These are phyloP conservation scores for Drosophila ogumai DNA, from an alignment of 1,140 invertebrate genomes.

Conservation along the genomic window DNA sequence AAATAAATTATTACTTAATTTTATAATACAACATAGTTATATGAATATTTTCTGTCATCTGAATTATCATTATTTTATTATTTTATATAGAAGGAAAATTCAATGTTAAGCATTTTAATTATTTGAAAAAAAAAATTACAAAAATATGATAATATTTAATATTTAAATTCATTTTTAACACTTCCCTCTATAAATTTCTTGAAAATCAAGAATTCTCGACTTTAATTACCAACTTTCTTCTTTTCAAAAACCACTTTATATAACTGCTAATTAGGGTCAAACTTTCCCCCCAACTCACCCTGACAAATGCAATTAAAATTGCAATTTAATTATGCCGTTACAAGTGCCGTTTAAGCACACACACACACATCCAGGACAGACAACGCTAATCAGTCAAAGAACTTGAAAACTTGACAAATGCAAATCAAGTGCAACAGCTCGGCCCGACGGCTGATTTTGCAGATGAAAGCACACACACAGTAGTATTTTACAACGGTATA, in stretches of 20 bases:
- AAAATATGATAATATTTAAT: too few species aligned
- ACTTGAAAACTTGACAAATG: constrained; percentile 44
- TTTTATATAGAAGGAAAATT: too few species aligned
- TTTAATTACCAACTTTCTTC: neutral
- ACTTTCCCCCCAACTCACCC: constrained; percentile 1
- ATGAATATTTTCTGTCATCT: too few species aligned
- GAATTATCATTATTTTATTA: too few species aligned
- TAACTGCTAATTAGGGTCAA: constrained; percentile 8
- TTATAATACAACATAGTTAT: too few species aligned
- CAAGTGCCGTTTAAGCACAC: constrained; percentile 18
- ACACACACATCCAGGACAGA: neutral
- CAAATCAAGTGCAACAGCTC: constrained; percentile 51
- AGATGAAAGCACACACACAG: constrained; percentile 2
- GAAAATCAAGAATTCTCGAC: neutral
- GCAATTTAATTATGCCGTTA: constrained; percentile 41
- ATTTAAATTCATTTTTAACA: neutral
- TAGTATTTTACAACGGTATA: neutral
- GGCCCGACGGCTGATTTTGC: constrained; percentile 27
- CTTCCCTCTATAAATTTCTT: neutral
- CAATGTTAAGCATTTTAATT: too few species aligned
- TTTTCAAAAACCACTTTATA: neutral
- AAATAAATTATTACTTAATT: too few species aligned
- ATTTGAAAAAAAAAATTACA: too few species aligned
- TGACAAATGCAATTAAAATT: constrained; percentile 36
- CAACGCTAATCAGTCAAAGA: constrained; percentile 47